Evolutionary conservation across 2,113 vertebrate species (phyloP), one percentile per base, ranked within the genome.

Genomic region (Empidonax alnorum): DNA sequence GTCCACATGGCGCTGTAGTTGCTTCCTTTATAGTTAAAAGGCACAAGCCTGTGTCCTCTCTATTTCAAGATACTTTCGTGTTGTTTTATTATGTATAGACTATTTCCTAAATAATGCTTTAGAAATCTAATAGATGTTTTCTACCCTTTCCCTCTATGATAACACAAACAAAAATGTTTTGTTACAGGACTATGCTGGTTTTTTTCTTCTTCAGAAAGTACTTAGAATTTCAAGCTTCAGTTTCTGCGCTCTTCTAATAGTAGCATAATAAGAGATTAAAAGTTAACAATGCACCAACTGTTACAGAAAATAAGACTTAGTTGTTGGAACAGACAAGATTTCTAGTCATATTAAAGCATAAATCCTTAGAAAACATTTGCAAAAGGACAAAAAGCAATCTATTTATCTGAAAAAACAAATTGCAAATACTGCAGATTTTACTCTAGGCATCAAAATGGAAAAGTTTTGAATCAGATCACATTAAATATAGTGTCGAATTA

Each of bases 291-390:
- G 42, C 30, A 71, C 49, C 49, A 73, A 47, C 18, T 89, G 62
- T 90, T 94, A 73, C 23, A 66, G 49, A 66, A 66, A 95, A 56
- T 20, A 87, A 46, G 39, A 93, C 58, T 82, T 61, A 73, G 17
- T 80, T 66, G 46, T 61, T 84, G 46, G 62, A 92, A 90, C 39
- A 89, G 87, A 78, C 21, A 72, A 82, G 18, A 0, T 71, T 66
- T 4, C 37, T 76, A 55, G 53, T 61, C 68, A 33, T 19, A 63
- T 23, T 63, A 72, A 75, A 68, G 30, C 50, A 61, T 56, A 91
- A 93, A 50, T 41, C 27, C n/a, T 22, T 46, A n/a, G 77, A n/a
- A 75, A 81, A 61, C 1, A 72, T 24, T 47, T 33, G 12, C 39
- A 65, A 15, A 74, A 68, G 11, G 12, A 82, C 12, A 56, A 88